Base-by-base conservation (phyloP, 2,797 vertebrate genomes). In the Clarias pachynema region DNA sequence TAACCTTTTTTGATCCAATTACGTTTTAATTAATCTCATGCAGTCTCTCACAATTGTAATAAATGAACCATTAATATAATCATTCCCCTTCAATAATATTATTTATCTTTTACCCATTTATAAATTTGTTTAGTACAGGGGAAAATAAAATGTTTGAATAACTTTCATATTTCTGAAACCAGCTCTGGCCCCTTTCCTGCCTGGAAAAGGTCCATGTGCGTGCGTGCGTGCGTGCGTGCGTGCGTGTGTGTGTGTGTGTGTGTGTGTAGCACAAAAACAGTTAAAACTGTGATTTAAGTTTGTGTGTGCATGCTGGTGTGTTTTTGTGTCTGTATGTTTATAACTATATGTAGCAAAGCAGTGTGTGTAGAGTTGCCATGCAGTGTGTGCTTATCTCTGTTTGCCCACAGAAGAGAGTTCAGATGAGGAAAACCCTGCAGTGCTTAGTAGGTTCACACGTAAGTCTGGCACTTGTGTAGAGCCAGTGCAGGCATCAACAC, bases 381-480 rank as follows among this genome's bases (percentile, higher is more conserved):
- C 91, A 89, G 90, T 94, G 89, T 94, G 91, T 93, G 73, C 93
- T 92, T 92, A 91, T 94, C 91, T 95, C 91, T 94, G 92, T 94
- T 90, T 94, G 88, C 92, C 93, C 91, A 89, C 95, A 96, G 95
- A 94, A 86, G 92, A 95, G 90, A 93, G 93, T 93, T 94, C 94
- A 93, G 95, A 94, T 92, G 95, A 95, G 88, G 95, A 95, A 92
- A 92, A 87, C 93, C 89, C 87, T 85, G 89, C 94, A 87, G 91
- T 93, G 92, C 91, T 94, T 90, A 94, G 91, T 95, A 95, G 93
- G 91, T 95, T 95, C 89, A 94, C 94, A 95, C 93, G 94, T 96
- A 95, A 96, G 95, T 95, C 89, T 87, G 68, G 83, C 88, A 84
- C 86, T 87, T 79, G 20, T 69, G 37, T 57, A 53, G 53, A 69